Evolutionary conservation across 1,140 invertebrate species (phyloP).

Genomic region (Goniozus legneri): DNA sequence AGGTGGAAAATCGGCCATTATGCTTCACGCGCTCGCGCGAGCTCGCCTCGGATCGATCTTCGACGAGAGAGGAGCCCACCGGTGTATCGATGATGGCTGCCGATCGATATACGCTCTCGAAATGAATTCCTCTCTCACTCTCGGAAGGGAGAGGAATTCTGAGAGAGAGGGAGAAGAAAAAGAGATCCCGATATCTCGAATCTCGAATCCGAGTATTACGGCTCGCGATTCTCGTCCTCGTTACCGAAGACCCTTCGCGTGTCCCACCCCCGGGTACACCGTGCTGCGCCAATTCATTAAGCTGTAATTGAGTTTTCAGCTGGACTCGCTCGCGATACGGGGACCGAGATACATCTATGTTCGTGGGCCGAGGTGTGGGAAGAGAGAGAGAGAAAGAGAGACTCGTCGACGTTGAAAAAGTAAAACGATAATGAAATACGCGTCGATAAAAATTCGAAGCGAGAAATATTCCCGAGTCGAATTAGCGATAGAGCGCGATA

Average conservation of each 20-base stretch:
- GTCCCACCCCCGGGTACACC: slow-evolving; percentile 6
- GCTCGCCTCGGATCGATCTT: too few relatives aligned
- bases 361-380: slow-evolving; percentile 31
- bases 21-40: too few relatives aligned
- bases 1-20: neutral
- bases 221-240: slow-evolving; percentile 17
- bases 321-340: slow-evolving; percentile 42
- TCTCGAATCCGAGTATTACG: neutral
- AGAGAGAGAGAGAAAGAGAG: too few relatives aligned
- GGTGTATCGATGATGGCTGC: neutral
- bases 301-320: slow-evolving; percentile 52
- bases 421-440: too few relatives aligned
- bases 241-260: slow-evolving; percentile 29
- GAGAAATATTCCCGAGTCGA: too few relatives aligned
- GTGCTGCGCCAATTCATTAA: slow-evolving; percentile 45
- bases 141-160: too few relatives aligned
- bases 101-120: neutral
- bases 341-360: slow-evolving; percentile 42
- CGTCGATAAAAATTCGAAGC: too few relatives aligned
- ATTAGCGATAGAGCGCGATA: slow-evolving; percentile 14
- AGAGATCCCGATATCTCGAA: neutral
- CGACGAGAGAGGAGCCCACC: too few relatives aligned
- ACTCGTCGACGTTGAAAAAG: too few relatives aligned
- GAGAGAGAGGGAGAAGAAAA: too few relatives aligned
- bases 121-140: neutral